These are phyloP conservation scores for Calliopum simillimum DNA, from an alignment of 2,888 invertebrate genomes.

Conservation along the genomic window DNA sequence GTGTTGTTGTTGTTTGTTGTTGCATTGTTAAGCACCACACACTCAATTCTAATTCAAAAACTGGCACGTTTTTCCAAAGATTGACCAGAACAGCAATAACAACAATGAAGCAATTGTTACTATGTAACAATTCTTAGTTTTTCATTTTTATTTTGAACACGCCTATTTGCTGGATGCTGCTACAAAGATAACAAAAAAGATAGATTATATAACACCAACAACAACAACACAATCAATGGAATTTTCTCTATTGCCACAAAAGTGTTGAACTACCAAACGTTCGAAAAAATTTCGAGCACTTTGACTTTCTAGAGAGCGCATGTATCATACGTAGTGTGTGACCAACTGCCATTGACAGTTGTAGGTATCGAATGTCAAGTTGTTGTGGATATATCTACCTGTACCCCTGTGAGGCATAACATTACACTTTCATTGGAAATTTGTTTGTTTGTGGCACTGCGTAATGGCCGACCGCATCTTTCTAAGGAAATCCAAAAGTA, in stretches of 20 bases:
- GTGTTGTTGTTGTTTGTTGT: constrained; percentile 39
- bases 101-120: constrained; percentile 3
- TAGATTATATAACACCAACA: constrained; percentile 20
- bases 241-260: background rate
- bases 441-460: no score
- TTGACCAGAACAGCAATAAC: background rate
- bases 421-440: constrained; percentile 16
- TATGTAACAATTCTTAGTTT: no score
- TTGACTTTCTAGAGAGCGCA: no score
- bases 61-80: background rate
- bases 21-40: constrained; percentile 7
- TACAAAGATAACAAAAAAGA: constrained; percentile 33
- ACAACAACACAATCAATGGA: constrained; percentile 8
- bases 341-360: background rate
- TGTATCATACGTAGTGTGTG: background rate
- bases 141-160: background rate
- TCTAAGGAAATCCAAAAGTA: constrained; percentile 10
- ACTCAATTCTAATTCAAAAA: constrained; percentile 9
- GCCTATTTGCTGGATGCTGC: constrained; percentile 19
- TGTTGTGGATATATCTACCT: no score
- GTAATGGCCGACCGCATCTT: constrained; percentile 9
- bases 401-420: background rate
- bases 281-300: no score
- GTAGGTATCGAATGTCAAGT: background rate
- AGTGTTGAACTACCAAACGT: no score